Evolutionary conservation across 92 coral and sea anemone species (phyloP).

Genomic region (Diadumene lineata): DNA sequence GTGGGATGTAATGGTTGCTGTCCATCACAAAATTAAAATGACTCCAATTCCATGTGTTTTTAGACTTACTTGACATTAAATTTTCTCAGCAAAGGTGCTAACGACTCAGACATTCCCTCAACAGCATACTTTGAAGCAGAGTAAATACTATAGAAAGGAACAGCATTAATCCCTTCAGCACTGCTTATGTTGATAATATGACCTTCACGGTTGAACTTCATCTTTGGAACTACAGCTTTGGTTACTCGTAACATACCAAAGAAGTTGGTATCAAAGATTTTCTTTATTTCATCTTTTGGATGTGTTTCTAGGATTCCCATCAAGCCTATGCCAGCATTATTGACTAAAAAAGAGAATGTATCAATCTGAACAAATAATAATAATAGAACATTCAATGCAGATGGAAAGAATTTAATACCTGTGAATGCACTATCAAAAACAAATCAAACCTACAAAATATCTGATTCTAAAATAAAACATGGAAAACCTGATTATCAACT

Average conservation of each 20-base stretch:
- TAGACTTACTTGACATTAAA: conserved; percentile 73
- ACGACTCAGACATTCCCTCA: conserved; percentile 81
- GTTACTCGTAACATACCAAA: conserved; percentile 76
- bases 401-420: not conserved
- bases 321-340: conserved; percentile 87
- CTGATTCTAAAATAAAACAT: not conserved
- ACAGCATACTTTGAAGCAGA: conserved; percentile 88
- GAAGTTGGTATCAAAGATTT: conserved; percentile 76
- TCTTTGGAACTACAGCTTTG: conserved; percentile 75
- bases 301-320: conserved; percentile 80
- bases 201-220: conserved; percentile 75
- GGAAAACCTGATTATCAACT: too few relatives aligned
- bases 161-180: conserved; percentile 70
- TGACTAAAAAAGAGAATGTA: too few relatives aligned
- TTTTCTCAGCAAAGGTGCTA: conserved; percentile 73
- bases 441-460: not conserved
- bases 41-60: too few relatives aligned
- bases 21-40: too few relatives aligned
- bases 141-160: conserved; percentile 76
- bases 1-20: too few relatives aligned
- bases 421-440: too few relatives aligned
- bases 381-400: too few relatives aligned
- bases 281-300: conserved; percentile 42
- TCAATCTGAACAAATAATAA: too few relatives aligned
- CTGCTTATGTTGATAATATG: conserved; percentile 80